Percentiles rank a stretch among this genome's conserved stretches.
Evolutionary conservation across 2,888 invertebrate species (phyloP).

Genomic region (Cenopis cana): DNA sequence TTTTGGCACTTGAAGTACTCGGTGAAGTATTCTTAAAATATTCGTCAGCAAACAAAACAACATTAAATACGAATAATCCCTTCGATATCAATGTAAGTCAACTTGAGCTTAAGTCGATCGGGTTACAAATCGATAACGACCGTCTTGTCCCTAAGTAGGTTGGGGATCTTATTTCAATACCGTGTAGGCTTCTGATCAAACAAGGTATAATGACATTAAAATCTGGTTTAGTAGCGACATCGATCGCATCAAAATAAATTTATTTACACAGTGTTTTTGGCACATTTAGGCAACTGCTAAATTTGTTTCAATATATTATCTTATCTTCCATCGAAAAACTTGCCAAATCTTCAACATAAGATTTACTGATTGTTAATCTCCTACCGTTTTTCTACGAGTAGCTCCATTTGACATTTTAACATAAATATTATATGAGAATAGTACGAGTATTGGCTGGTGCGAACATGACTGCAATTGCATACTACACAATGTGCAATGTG

Average conservation of each 20-base stretch:
- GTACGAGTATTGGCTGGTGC: too few relatives aligned
- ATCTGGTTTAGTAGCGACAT: not conserved
- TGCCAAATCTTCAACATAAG: not conserved
- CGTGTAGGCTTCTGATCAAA: slow-evolving; percentile 30
- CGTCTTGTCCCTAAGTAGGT: slow-evolving; percentile 49
- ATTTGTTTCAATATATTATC: too few relatives aligned
- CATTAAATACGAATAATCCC: slow-evolving; percentile 47
- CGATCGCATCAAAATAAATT: not conserved
- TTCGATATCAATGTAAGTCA: slow-evolving; percentile 50
- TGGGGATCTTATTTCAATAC: slow-evolving; percentile 36
- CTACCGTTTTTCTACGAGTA: too few relatives aligned
- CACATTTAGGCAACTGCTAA: too few relatives aligned
- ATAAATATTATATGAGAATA: too few relatives aligned
- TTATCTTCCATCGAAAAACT: not conserved
- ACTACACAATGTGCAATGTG: too few relatives aligned
- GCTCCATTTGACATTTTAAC: too few relatives aligned
- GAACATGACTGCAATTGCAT: too few relatives aligned
- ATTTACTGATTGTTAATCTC: too few relatives aligned
- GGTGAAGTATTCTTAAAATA: not conserved
- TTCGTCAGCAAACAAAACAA: slow-evolving; percentile 4
- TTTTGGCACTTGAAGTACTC: not conserved
- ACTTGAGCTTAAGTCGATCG: slow-evolving; percentile 55
- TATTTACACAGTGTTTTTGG: too few relatives aligned
- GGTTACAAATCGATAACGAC: slow-evolving; percentile 58
- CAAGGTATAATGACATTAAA: slow-evolving; percentile 2